A percentile compares a stretch with the other conserved stretches of the same genome.
Conservation (phyloP, 2,797 vertebrate species). For the Squalus acanthias region DNA sequence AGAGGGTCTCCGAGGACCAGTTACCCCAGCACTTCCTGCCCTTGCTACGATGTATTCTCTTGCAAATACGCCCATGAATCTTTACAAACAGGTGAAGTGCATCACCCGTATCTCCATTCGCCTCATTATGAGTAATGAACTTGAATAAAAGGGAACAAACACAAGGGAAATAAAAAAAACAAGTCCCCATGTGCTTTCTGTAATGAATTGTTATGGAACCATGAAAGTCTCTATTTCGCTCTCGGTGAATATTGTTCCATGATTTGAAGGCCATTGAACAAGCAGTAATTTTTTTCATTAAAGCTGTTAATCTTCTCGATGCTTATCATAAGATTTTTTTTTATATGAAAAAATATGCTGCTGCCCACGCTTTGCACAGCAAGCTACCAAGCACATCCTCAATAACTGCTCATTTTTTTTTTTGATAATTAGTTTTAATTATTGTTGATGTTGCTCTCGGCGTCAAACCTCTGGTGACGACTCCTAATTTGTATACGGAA, state of each 20-base stretch:
- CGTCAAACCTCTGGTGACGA: conserved; percentile 44
- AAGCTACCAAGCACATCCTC: conserved; percentile 55
- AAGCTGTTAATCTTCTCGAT: conserved; percentile 73
- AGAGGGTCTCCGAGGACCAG: conserved; percentile 54
- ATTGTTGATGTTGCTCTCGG: conserved; percentile 57
- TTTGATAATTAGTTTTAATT: conserved; percentile 75
- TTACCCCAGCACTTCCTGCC: conserved; percentile 56
- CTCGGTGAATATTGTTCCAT: conserved; percentile 73
- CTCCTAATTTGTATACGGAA: conserved; percentile 32
- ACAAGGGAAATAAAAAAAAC: conserved; percentile 77
- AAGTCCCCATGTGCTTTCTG: conserved; percentile 74
- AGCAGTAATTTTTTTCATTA: conserved; percentile 80
- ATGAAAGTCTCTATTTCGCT: conserved; percentile 65
- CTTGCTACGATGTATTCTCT: conserved; percentile 48
- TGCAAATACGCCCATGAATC: conserved; percentile 51
- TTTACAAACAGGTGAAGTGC: conserved; percentile 59
- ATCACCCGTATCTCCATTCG: conserved; percentile 67
- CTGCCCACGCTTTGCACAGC: conserved; percentile 64
- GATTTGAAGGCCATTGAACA: conserved; percentile 71
- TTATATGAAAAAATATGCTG: conserved; percentile 64
- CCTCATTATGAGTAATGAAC: conserved; percentile 82
- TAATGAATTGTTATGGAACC: conserved; percentile 85
- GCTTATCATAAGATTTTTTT: conserved; percentile 72
- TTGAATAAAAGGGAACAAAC: conserved; percentile 73
- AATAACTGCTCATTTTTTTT: conserved; percentile 51